phyloP scores from a whole-genome alignment of 2,888 invertebrate genomes.

The Malthinus seriepunctatus region DNA sequence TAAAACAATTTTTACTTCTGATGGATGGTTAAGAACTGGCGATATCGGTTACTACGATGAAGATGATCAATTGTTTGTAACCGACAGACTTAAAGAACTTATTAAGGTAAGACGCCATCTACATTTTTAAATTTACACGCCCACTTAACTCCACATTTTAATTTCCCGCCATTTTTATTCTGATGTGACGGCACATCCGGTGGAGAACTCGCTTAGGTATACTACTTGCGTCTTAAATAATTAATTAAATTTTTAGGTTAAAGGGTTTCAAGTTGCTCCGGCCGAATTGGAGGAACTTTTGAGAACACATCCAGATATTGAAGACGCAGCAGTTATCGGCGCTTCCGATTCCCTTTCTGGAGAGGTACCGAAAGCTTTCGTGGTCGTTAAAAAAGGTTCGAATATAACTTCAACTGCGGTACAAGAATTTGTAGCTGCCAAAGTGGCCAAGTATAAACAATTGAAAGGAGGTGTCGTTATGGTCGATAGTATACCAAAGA shows the following conservation, averaged over 20 bases:
- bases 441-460: constrained; percentile 77
- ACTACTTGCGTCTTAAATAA: no score
- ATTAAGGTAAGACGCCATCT: no score
- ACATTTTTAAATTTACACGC: no score
- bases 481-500: constrained; percentile 62
- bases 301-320: constrained; percentile 71
- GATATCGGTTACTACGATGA: constrained; percentile 63
- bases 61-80: constrained; percentile 66
- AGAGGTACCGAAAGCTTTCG: constrained; percentile 76
- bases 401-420: constrained; percentile 61
- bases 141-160: no score
- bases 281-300: constrained; percentile 82
- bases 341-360: constrained; percentile 69
- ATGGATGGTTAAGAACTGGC: constrained; percentile 75
- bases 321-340: constrained; percentile 84
- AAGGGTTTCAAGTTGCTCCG: constrained; percentile 79
- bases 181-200: no score
- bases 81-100: constrained; percentile 77
- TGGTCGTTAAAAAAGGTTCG: constrained; percentile 60
- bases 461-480: constrained; percentile 61
- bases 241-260: constrained; percentile 40
- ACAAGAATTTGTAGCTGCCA: constrained; percentile 63
- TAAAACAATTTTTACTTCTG: constrained; percentile 61
- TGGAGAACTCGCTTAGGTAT: no score
- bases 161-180: no score